Base-by-base conservation (phyloP, 2,888 invertebrate species). In the Muscina levida region DNA sequence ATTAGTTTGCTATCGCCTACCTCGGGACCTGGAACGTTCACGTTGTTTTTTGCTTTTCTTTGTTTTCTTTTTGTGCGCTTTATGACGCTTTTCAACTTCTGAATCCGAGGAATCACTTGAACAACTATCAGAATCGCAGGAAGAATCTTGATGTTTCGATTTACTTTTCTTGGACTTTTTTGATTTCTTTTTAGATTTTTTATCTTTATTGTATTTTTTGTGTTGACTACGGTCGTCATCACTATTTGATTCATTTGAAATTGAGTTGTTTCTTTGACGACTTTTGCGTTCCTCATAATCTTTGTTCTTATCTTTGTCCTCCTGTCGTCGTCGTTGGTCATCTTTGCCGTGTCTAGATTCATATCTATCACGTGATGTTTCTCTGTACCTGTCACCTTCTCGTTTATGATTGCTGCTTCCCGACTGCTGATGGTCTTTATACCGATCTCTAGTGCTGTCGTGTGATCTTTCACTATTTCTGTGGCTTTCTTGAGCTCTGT, bases 21-120 rank as follows among this genome's bases (percentile, higher is more conserved):
- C 76, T 39, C 80, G 72, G 10, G 84, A 83, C 26, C 83, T 85
- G 1, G 91, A 87, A 39, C 90, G 85, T 13, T 89, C 89, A 53
- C 90, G 87, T 37, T 87, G 86, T 44, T 87, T 87, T 82, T 90
- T 90, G 77, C 89, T 90, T 73, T 88, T 89, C 74, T 90, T 90
- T 1, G 89, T 88, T 81, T 90, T 90, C 82, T 89, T 90, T 78
- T 89, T 89, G 65, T 88, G 86, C 10, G 85, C 86, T 26, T 85
- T 87, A 57, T 77, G 82, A 68, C 76, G 85, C 11, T 85, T 84
- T 6, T 87, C 86, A 0, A 86, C 85, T 1, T 85, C 80, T 66
- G 4, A 82, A 48, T 22, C 84, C 70, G 10, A 37, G 11, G 77
- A 72, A 0, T 48, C n/a, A 44, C 57, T 10, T n/a, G 73, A 70